Base-by-base conservation (phyloP, 2,113 vertebrate species). In the Sula dactylatra region DNA sequence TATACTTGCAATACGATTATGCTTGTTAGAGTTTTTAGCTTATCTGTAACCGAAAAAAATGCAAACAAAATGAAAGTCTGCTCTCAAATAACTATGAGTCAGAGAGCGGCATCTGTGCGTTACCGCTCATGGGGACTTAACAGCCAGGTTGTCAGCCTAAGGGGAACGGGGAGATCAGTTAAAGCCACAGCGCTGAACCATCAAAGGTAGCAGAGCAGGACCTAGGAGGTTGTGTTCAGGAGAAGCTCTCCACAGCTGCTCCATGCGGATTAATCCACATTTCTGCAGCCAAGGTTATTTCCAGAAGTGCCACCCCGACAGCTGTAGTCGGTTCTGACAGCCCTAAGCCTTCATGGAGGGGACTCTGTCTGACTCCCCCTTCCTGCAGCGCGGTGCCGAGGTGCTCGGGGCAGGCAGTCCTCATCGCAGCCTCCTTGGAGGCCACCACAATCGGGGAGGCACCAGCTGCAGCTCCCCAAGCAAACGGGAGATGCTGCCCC, bases 371-470 rank as follows among this genome's bases (percentile, higher is more conserved):
- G 4, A 8, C 31, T 11, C 18, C 1, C 0, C 47, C 55, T 9
- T 29, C 24, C n/a, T 10, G 29, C 21, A 3, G n/a, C 2, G 0
- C 4, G 1, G 8, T 7, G 58, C n/a, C 4, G 0, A 10, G 24
- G 56, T 16, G 42, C 86, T 24, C 4, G 1, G 34, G 77, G 56
- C 11, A 25, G 67, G 59, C 16, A 10, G 22, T 13, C 36, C 62
- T n/a, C 1, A 2, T 8, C 16, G 4, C 72, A 26, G 44, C 27
- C 38, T 9, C 62, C 32, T 18, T 18, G 5, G 24, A 16, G 36
- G 52, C 61, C 15, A 8, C 36, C 3, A 3, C 4, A 1, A 2
- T 1, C 1, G 9, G 77, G 29, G 26, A 13, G 15, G 56, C 56
- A 36, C 9, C n/a, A 16, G 16, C 21, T 13, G 21, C 42, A 36